A percentile compares a stretch with the other conserved stretches of the same genome.
phyloP scores from a whole-genome alignment of 2,113 vertebrate genomes.

The Pristiophorus japonicus region DNA sequence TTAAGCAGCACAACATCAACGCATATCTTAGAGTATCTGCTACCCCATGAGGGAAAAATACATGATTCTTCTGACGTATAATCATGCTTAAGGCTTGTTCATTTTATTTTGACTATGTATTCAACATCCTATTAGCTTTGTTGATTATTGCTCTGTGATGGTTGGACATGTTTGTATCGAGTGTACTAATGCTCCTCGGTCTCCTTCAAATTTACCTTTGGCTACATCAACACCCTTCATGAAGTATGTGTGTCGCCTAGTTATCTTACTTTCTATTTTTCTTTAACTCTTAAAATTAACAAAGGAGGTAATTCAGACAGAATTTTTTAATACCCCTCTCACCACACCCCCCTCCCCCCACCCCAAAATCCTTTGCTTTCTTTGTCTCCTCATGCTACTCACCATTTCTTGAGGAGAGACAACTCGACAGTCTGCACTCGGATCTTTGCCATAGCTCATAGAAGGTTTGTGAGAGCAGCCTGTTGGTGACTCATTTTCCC shows the following conservation, averaged over 20 bases:
- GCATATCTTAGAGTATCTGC: neutral
- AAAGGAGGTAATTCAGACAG: neutral
- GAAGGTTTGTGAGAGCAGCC: too few relatives aligned
- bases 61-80: neutral
- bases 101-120: neutral
- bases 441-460: too few relatives aligned
- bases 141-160: too few relatives aligned
- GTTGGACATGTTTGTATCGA: too few relatives aligned
- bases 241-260: neutral
- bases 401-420: neutral
- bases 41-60: neutral
- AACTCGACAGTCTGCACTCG: neutral
- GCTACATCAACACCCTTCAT: neutral
- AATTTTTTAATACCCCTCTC: neutral
- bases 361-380: neutral
- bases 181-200: too few relatives aligned
- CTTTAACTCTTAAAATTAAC: neutral
- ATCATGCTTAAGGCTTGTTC: neutral
- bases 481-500: constrained; percentile 16
- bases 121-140: too few relatives aligned
- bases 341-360: neutral
- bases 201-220: neutral
- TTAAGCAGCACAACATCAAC: neutral
- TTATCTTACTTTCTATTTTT: neutral
- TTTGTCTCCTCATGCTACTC: neutral